Percentiles rank a stretch among this genome's conserved stretches.
phyloP scores from a whole-genome alignment of 2,888 invertebrate species.

The Buathra laborator region DNA sequence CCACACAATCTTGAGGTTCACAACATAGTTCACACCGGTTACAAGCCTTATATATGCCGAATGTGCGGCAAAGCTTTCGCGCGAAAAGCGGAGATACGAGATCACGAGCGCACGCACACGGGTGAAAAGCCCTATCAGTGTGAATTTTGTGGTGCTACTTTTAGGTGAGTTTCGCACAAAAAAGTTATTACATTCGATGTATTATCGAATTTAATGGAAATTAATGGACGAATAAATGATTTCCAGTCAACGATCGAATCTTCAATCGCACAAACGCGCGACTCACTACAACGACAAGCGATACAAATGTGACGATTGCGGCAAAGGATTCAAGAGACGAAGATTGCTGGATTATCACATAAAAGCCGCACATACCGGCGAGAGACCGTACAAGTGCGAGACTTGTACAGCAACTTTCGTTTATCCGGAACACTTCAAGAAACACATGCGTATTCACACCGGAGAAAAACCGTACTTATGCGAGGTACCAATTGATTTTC shows the following conservation, averaged over 20 bases:
- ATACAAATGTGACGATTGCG: slow-evolving; percentile 90
- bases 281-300: slow-evolving; percentile 92
- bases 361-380: slow-evolving; percentile 93
- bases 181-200: neutral
- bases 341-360: slow-evolving; percentile 92
- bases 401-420: slow-evolving; percentile 92
- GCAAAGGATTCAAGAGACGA: slow-evolving; percentile 89
- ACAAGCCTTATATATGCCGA: slow-evolving; percentile 90
- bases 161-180: slow-evolving; percentile 84
- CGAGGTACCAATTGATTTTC: slow-evolving; percentile 86
- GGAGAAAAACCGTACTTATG: slow-evolving; percentile 92
- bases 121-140: slow-evolving; percentile 93
- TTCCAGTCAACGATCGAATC: slow-evolving; percentile 91
- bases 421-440: slow-evolving; percentile 93
- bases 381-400: slow-evolving; percentile 91
- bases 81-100: slow-evolving; percentile 91
- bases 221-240: neutral
- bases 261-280: slow-evolving; percentile 92
- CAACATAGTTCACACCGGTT: slow-evolving; percentile 92
- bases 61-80: slow-evolving; percentile 92
- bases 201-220: neutral
- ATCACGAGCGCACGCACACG: slow-evolving; percentile 93
- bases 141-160: slow-evolving; percentile 91
- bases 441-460: slow-evolving; percentile 92
- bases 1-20: slow-evolving; percentile 92